These are phyloP conservation scores for Eidolon helvum DNA, from an alignment of 2,113 vertebrate genomes.

Conservation along the genomic window DNA sequence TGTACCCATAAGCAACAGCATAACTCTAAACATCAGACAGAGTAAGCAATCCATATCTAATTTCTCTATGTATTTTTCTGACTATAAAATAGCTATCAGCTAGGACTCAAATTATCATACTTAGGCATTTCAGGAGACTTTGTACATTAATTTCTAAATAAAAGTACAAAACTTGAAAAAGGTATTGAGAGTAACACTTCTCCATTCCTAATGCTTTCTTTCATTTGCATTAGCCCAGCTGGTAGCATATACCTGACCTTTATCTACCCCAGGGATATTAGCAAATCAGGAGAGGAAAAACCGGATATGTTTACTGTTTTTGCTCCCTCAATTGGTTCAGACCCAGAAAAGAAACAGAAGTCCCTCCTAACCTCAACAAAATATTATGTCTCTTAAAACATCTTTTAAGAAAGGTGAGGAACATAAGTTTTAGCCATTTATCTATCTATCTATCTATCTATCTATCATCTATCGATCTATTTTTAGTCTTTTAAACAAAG, in stretches of 20 bases:
- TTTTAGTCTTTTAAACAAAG: not conserved
- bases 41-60: constrained; percentile 11
- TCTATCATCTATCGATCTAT: no score
- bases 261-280: not conserved
- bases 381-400: not conserved
- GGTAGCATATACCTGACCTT: not conserved
- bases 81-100: not conserved
- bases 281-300: not conserved
- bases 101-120: not conserved
- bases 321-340: not conserved
- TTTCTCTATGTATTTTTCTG: not conserved
- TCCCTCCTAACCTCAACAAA: not conserved
- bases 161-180: not conserved
- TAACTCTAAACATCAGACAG: not conserved
- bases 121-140: not conserved
- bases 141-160: not conserved
- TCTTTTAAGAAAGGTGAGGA: not conserved
- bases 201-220: not conserved
- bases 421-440: not conserved
- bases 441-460: no score
- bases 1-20: not conserved
- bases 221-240: not conserved
- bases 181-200: not conserved
- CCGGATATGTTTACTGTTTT: not conserved
- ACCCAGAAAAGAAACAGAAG: not conserved